Evolutionary conservation across 2,113 vertebrate genomes (phyloP).

Genomic region (Aepyceros melampus): DNA sequence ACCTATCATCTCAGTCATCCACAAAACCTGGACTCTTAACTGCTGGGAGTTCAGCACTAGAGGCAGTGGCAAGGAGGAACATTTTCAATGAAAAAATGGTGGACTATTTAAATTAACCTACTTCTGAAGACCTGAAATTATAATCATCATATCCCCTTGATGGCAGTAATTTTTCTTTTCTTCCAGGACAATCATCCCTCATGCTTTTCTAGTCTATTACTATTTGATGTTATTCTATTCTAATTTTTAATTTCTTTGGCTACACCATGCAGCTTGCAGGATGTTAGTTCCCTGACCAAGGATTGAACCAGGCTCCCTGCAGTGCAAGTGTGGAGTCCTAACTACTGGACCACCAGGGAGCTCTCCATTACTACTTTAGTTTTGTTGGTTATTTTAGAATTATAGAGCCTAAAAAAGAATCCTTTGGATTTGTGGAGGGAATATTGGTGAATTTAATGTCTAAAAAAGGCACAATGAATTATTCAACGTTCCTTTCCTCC

Average conservation of each 20-base stretch:
- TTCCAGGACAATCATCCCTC: background rate
- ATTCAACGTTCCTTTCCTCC: background rate
- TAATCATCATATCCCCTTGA: background rate
- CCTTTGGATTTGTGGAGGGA: background rate
- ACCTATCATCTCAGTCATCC: background rate
- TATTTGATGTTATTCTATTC: background rate
- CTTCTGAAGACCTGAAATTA: background rate
- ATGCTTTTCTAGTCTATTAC: background rate
- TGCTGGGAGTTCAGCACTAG: background rate
- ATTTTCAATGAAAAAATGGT: background rate
- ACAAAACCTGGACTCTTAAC: background rate
- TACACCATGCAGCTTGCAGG: fast-evolving
- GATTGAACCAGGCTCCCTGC: background rate
- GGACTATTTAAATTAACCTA: background rate
- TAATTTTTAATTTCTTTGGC: background rate
- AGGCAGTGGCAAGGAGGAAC: background rate
- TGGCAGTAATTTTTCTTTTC: background rate
- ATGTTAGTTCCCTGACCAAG: background rate
- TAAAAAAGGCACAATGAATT: background rate
- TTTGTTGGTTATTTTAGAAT: background rate
- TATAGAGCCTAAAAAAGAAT: background rate
- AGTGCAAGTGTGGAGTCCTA: background rate
- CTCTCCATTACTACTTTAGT: background rate
- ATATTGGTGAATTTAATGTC: background rate
- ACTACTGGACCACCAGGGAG: background rate